Base-by-base conservation (phyloP, 92 coral and sea anemone species). In the Scolanthus callimorphus region DNA sequence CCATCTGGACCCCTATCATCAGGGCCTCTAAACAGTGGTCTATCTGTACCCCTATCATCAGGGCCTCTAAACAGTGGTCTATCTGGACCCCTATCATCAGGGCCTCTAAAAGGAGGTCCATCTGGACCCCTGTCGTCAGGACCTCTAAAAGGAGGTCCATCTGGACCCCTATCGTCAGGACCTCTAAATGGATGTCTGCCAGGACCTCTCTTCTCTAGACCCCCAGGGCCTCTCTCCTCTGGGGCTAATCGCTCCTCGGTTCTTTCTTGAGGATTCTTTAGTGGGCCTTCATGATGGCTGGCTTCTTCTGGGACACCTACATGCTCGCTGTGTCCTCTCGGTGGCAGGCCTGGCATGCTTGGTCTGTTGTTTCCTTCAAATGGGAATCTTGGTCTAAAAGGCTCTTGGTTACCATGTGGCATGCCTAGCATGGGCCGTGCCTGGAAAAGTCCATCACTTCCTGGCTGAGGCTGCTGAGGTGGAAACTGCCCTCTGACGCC, bases 41-140 rank as follows among this genome's bases (percentile, higher is more conserved):
- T 96, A 30, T 74, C 83, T 12, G 74, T 39, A 29, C 74, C 87
- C 52, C 76, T 77, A 15, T 76, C 86, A 25, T 51, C 52, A 13
- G 53, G 70, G 29, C 59, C 70, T 21, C 70, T 63, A 28, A n/a
- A n/a, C n/a, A n/a, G n/a, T n/a, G 54, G 17, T 4, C 80, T 83
- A 21, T 51, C 52, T 21, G 53, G 70, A 25, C 59, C 70, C 11
- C 15, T 10, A 3, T 19, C 52, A 6, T 46, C 52, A 10, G 52
- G 52, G 4, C 52, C 52, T 34, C 41, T 34, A 34, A 37, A 39
- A 26, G 73, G 79, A 17, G 82, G 89, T 13, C 87, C 97, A 30
- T 74, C 83, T 12, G 74, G 49, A 29, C 60, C 41, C 15, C 41
- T 34, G 41, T 34, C 41, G 6, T 34, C 41, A 15, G 53, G 70